Percentiles rank a stretch among this genome's conserved stretches.
These are phyloP conservation scores for Holacanthella duospinosa DNA, from an alignment of 2,888 invertebrate genomes.

Conservation along the genomic window DNA sequence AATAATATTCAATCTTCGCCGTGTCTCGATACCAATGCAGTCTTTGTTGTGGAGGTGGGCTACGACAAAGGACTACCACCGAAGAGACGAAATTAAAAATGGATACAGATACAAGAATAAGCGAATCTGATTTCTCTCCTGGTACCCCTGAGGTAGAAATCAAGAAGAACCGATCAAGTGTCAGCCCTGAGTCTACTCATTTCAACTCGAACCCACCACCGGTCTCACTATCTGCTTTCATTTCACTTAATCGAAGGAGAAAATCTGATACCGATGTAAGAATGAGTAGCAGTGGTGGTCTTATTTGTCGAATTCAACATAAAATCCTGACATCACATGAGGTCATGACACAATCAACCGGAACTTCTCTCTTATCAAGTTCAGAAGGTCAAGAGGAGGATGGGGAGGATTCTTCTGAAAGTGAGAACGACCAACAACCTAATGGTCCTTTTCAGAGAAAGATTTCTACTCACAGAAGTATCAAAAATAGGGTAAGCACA, in stretches of 20 bases:
- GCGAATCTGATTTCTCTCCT: no score
- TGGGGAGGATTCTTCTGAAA: conserved; percentile 59
- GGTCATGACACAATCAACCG: background rate
- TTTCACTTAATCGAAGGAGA: no score
- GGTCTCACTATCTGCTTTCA: no score
- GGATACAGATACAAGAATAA: no score
- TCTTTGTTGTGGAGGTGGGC: background rate
- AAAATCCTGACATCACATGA: background rate
- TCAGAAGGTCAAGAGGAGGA: background rate
- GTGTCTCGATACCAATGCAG: background rate
- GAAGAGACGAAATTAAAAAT: background rate
- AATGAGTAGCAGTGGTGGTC: no score
- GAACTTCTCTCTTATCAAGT: background rate
- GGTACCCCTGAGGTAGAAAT: no score
- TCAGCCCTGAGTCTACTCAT: no score
- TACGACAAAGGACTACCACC: background rate
- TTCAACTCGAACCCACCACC: no score
- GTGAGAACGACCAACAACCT: conserved; percentile 65
- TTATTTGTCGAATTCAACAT: no score
- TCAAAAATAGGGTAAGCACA: conserved; percentile 69
- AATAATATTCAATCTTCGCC: background rate
- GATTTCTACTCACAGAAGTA: conserved; percentile 70
- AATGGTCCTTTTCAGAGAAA: conserved; percentile 64
- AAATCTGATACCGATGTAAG: no score
- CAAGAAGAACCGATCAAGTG: no score